phyloP scores from a whole-genome alignment of 2,113 vertebrate genomes.

The Vulpes ferrilata region DNA sequence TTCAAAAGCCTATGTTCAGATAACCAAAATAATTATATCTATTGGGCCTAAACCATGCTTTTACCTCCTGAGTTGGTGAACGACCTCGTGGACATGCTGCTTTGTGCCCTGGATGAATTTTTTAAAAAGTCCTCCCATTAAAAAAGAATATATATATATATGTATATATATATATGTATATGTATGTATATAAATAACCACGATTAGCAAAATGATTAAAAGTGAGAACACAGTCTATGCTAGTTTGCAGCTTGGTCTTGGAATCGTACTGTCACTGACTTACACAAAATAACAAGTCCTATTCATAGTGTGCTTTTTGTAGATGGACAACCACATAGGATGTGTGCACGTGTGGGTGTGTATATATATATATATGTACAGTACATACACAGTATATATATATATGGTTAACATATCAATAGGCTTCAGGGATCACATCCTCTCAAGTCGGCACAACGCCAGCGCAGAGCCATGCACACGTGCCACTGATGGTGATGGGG shows the following conservation, averaged over 20 bases:
- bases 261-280: background rate
- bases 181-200: background rate
- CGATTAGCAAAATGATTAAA: conserved; percentile 24
- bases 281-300: conserved; percentile 25
- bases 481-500: conserved; percentile 74
- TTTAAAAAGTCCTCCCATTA: background rate
- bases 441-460: conserved; percentile 29
- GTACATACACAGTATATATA: background rate
- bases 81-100: background rate
- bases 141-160: background rate
- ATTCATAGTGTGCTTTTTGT: background rate
- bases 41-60: background rate
- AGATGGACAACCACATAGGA: conserved; percentile 52
- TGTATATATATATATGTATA: background rate
- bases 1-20: background rate
- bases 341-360: background rate
- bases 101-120: background rate
- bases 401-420: background rate
- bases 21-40: background rate
- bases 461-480: conserved; percentile 80
- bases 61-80: background rate
- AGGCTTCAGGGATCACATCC: conserved; percentile 18
- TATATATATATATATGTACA: background rate
- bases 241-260: background rate
- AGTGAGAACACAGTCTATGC: conserved; percentile 2